Base-by-base conservation (phyloP, 2,113 vertebrate genomes). In the Scatophagus argus region DNA sequence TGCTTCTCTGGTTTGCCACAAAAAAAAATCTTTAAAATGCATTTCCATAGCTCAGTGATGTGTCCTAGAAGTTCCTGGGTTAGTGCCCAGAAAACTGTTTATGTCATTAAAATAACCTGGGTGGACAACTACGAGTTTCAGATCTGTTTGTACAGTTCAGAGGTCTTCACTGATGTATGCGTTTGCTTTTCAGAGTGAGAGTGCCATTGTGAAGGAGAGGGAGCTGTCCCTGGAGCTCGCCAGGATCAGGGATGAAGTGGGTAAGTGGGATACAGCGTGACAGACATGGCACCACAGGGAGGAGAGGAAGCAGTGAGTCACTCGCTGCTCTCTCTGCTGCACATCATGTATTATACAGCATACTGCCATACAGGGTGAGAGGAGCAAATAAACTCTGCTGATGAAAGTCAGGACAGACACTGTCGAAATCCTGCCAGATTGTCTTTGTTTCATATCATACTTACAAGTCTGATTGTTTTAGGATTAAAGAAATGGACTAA, bases 181-280 rank as follows among this genome's bases (percentile, higher is more conserved):
- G 36, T 86, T 65, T 88, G 91, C 85, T 80, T 93, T 95, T 85
- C 94, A 99, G 98, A 98, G 88, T 72, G 96, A 98, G 94, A 95
- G 93, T 78, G 95, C 95, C 88, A 89, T 96, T 87, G 94, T 95
- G 91, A 99, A 96, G 92, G 96, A 97, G 92, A 95, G 95, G 93
- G 96, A 97, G 81, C 93, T 99, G 90, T 96, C 95, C 86, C 83
- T 94, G 69, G 96, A 98, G 91, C 96, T 99, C 90, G 91, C 95
- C 87, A 96, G 94, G 90, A 96, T 98, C 95, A 97, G 95, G 94
- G 96, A 98, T 96, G 97, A 99, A 98, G 96, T 97, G 91, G 98
- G 98, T 99, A 95, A 98, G 98, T 96, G 87, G 73, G 52, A 52
- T 51, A 55, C 70, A n/a, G 58, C 8, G 1, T 39, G 41, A 70